Conservation (phyloP, 2,888 invertebrate genomes). For the Microctonus brassicae region DNA sequence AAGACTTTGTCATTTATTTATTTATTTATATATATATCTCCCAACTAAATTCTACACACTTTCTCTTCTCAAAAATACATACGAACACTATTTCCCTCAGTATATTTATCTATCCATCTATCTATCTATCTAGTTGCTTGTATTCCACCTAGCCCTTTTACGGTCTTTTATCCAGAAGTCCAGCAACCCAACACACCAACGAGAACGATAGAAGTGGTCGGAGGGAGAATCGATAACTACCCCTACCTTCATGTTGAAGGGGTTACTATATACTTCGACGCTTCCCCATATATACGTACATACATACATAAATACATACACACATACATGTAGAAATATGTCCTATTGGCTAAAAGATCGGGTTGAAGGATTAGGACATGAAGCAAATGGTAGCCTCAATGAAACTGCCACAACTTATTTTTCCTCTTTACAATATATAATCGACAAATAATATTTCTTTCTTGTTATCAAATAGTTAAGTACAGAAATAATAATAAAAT, state of each 20-base stretch:
- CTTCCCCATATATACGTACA: constrained; percentile 30
- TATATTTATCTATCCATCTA: too few species aligned
- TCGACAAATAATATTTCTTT: neutral
- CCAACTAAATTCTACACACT: neutral
- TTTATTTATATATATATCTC: neutral
- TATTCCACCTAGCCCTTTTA: constrained; percentile 13
- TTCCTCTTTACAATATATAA: neutral
- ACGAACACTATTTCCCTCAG: too few species aligned
- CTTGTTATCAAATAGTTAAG: neutral
- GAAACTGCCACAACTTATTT: neutral
- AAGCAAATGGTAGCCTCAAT: constrained; percentile 8
- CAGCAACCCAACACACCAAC: constrained; percentile 40
- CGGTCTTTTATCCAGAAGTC: constrained; percentile 52
- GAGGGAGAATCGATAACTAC: constrained; percentile 62
- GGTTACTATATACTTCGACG: constrained; percentile 52
- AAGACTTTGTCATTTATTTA: neutral
- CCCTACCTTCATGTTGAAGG: constrained; percentile 57
- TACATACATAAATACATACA: too few species aligned
- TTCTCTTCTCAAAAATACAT: neutral
- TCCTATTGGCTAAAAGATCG: neutral
- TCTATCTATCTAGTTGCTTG: constrained; percentile 1
- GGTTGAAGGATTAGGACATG: neutral
- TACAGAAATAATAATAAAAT: neutral
- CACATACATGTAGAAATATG: too few species aligned
- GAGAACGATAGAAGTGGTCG: constrained; percentile 43